These are phyloP conservation scores for Dichetophora obliterata DNA, from an alignment of 2,888 invertebrate species.

Conservation along the genomic window DNA sequence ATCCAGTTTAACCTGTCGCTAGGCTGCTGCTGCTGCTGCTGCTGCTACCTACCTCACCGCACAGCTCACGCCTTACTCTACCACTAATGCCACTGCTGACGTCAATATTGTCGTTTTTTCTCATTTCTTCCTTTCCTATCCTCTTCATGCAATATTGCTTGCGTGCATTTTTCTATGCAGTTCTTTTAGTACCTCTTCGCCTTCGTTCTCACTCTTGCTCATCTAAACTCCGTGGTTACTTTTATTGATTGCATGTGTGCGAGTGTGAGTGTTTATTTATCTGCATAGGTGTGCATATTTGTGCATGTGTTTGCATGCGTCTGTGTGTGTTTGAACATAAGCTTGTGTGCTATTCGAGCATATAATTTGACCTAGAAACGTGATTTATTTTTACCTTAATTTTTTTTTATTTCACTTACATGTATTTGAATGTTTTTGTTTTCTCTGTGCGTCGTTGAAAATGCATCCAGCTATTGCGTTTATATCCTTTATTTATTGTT, in stretches of 20 bases:
- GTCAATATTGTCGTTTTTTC: constrained; percentile 20
- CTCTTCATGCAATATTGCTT: neutral
- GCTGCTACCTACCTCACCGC: neutral
- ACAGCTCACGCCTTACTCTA: no score
- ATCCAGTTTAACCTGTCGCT: constrained; percentile 30
- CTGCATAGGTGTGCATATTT: constrained; percentile 37
- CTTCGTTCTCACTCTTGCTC: neutral
- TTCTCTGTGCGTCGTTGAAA: constrained; percentile 21
- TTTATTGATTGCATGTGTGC: constrained; percentile 18
- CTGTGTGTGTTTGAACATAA: constrained; percentile 21
- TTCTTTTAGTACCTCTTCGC: constrained; percentile 1
- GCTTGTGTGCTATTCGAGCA: constrained; percentile 52
- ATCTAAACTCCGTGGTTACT: neutral
- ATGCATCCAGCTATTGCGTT: neutral
- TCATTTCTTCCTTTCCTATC: neutral
- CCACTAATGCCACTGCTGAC: constrained; percentile 6
- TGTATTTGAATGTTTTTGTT: constrained; percentile 15
- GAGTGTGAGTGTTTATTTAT: neutral
- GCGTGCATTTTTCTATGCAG: constrained; percentile 21
- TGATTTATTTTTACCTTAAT: constrained; percentile 55
- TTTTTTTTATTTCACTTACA: constrained; percentile 41
- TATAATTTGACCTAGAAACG: constrained; percentile 61
- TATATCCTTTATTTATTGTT: constrained; percentile 1
- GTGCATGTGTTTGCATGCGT: constrained; percentile 47
- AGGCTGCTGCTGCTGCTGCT: neutral